These are phyloP conservation scores for Cyclopterus lumpus DNA, from an alignment of 2,797 vertebrate species.

Conservation along the genomic window DNA sequence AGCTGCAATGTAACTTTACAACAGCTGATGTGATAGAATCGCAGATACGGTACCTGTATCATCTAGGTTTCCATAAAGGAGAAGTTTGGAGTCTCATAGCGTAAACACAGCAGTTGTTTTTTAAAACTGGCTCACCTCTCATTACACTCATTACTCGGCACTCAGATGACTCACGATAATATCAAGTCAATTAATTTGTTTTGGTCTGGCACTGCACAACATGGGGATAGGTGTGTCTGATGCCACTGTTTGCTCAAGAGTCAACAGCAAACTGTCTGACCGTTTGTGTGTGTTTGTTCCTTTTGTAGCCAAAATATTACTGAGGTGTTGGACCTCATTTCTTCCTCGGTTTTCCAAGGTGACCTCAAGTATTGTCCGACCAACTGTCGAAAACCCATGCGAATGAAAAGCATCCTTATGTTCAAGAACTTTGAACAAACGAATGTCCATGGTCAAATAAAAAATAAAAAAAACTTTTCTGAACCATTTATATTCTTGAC, in stretches of 20 bases:
- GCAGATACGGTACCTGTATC: background rate
- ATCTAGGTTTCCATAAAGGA: background rate
- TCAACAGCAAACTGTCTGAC: background rate
- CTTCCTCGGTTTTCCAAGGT: background rate
- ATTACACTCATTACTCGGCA: background rate
- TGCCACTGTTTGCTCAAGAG: slow-evolving; percentile 25
- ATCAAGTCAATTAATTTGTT: slow-evolving; percentile 22
- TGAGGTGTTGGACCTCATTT: background rate
- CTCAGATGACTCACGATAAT: slow-evolving; percentile 38
- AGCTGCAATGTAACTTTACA: background rate
- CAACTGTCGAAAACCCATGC: too few relatives aligned
- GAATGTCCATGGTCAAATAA: background rate
- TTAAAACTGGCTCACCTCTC: slow-evolving; percentile 1
- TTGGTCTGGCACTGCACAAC: slow-evolving; percentile 4
- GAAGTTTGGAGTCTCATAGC: slow-evolving; percentile 16
- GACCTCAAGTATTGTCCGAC: background rate
- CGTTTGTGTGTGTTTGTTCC: slow-evolving; percentile 1
- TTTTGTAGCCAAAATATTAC: background rate
- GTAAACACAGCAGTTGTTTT: slow-evolving; percentile 2
- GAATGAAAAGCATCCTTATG: background rate
- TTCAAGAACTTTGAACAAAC: background rate
- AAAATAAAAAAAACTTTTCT: too few relatives aligned
- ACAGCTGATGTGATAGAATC: background rate
- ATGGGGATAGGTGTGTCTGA: slow-evolving; percentile 44
- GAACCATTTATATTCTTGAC: too few relatives aligned